Base-by-base conservation (phyloP, 2,113 vertebrate species). In the Gila orcuttii region DNA sequence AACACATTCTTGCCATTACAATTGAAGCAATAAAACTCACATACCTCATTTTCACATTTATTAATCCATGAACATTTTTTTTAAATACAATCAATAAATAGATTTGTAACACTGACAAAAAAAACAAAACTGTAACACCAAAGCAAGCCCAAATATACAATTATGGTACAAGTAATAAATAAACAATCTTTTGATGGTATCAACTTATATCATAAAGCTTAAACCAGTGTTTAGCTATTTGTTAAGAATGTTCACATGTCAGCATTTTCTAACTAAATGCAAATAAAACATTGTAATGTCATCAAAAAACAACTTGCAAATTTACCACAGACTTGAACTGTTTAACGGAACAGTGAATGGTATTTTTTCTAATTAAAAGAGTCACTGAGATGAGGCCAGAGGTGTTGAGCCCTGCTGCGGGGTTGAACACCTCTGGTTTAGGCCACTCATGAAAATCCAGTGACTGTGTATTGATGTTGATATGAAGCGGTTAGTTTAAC, bases 401-500 rank as follows among this genome's bases (percentile, higher is more conserved):
- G 19, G 19, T 57, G 19, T 23, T 19, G 4, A 55, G 52, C 17
- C 17, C 5, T 19, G 17, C 5, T 17, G 50, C 47, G 28, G 28
- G 28, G 28, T 28, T 28, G 28, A 28, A 15, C 4, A 52, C 15
- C 50, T 6, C 52, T 55, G 6, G 17, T 28, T 50, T 47, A 47
- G 15, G 9, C 45, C 3, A 50, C 31, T 45, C 15, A 50, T 45
- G 39, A 55, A 82, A n/a, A 55, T n/a, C 45, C 45, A 69, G 15
- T 6, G 33, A 50, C 31, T 12, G 77, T 19, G 12, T 19, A n/a
- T 11, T 57, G 8, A 23, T n/a, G 33, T 25, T 15, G 55, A 13
- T 23, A 19, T n/a, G 25, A 15, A 12, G 13, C 55, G 39, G n/a
- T 62, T 10, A 23, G 52, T 60, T 77, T 96, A 99, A 94, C 95